Percentiles rank a stretch among this genome's conserved stretches.
Evolutionary conservation across 1,140 invertebrate species (phyloP).

Genomic region (Elymnias hypermnestra): DNA sequence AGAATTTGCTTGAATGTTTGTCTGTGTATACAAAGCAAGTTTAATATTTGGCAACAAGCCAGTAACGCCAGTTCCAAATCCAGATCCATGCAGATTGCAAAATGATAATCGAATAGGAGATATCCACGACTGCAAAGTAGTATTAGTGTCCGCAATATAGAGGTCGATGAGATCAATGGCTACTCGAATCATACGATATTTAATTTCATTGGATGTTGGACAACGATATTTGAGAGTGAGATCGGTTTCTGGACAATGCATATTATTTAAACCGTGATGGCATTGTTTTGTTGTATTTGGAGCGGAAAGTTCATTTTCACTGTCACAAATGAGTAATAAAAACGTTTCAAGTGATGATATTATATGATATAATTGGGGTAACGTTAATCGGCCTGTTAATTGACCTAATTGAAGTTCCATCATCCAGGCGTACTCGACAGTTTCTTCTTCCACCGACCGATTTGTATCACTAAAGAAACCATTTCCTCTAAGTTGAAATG

Average conservation of each 20-base stretch:
- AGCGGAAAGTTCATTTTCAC: constrained; percentile 91
- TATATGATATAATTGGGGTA: constrained; percentile 90
- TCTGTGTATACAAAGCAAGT: constrained; percentile 64
- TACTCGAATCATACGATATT: constrained; percentile 95
- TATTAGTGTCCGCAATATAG: constrained; percentile 92
- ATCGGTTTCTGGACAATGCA: constrained; percentile 85
- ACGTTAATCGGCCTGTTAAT: constrained; percentile 86
- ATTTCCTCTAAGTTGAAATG: constrained; percentile 93
- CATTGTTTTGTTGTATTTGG: constrained; percentile 87
- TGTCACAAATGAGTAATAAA: constrained; percentile 88
- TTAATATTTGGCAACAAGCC: constrained; percentile 86
- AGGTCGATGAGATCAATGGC: constrained; percentile 94
- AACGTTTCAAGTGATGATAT: constrained; percentile 93
- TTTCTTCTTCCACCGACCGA: constrained; percentile 92
- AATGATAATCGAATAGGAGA: constrained; percentile 91
- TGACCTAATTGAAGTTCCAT: constrained; percentile 90
- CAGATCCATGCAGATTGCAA: constrained; percentile 95
- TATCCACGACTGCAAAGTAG: constrained; percentile 91
- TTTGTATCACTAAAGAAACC: constrained; percentile 98
- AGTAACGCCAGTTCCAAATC: constrained; percentile 93
- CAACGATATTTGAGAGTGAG: constrained; percentile 85
- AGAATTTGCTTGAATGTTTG: constrained; percentile 62
- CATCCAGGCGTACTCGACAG: constrained; percentile 97
- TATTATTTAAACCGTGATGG: constrained; percentile 89
- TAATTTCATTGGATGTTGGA: constrained; percentile 92